phyloP scores from a whole-genome alignment of 2,113 vertebrate species.

The Erythrocercus mccallii region DNA sequence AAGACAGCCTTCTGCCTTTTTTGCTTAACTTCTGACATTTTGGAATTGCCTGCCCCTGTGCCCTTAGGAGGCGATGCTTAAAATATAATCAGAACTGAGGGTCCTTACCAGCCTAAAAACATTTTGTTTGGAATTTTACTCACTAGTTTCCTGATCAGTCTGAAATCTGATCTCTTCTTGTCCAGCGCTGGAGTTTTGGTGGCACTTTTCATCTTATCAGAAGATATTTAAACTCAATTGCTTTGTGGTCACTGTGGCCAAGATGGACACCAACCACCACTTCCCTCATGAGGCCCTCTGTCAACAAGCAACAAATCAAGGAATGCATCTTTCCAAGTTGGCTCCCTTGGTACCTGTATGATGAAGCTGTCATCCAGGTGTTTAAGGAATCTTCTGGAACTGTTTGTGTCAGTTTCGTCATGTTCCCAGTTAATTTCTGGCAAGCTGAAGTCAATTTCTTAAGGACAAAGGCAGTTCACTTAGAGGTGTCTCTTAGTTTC shows the following conservation, averaged over 20 bases:
- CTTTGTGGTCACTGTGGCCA: accelerated
- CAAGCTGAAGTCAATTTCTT: background rate
- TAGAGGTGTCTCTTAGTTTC: background rate
- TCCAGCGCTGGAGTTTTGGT: background rate
- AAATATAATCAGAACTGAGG: background rate
- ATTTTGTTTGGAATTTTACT: background rate
- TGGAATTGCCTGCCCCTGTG: background rate
- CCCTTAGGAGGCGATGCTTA: background rate
- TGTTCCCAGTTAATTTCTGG: background rate
- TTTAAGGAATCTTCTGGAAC: background rate
- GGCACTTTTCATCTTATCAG: background rate
- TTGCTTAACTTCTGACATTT: background rate
- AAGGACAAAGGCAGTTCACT: background rate
- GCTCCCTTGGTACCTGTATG: background rate
- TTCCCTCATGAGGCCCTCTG: background rate
- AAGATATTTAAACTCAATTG: background rate
- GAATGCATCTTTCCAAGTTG: background rate
- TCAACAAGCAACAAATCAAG: background rate
- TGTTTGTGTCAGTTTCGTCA: background rate
- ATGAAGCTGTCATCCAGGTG: no score
- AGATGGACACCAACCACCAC: background rate
- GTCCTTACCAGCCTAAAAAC: background rate
- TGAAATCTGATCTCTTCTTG: background rate
- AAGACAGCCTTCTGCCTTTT: background rate
- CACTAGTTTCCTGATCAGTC: background rate